Conservation (phyloP, 1,140 invertebrate genomes). For the Phymorhynchus buccinoides region DNA sequence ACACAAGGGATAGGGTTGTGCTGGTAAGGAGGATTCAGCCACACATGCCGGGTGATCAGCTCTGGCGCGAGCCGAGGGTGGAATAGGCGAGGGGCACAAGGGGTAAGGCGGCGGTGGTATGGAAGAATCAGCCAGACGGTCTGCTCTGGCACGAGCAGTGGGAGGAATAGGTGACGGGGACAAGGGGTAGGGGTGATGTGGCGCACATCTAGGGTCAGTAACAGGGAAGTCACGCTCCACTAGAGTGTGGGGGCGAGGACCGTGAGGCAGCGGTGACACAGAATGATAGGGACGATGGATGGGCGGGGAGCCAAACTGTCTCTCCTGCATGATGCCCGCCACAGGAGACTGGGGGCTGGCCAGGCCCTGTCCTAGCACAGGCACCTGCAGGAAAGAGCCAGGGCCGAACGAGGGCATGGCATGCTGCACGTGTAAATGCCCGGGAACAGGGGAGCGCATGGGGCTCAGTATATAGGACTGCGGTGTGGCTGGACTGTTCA, state of each 20-base stretch:
- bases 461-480: background rate
- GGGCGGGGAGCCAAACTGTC: constrained; percentile 14
- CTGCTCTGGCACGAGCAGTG: background rate
- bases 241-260: constrained; percentile 19
- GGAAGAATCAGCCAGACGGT: background rate
- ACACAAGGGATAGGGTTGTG: background rate
- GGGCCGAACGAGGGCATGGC: background rate
- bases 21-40: background rate
- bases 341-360: constrained; percentile 30
- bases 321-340: background rate
- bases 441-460: constrained; percentile 2
- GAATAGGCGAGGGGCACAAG: background rate
- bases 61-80: constrained; percentile 31
- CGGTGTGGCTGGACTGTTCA: constrained; percentile 22
- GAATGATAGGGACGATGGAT: background rate
- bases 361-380: background rate
- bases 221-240: constrained; percentile 34
- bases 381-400: constrained; percentile 3
- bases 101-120: background rate
- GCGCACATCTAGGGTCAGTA: background rate
- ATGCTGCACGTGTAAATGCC: background rate
- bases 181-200: background rate
- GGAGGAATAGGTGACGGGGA: background rate
- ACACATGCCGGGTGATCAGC: constrained; percentile 31
- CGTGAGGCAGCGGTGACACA: background rate